phyloP scores from a whole-genome alignment of 1,140 invertebrate genomes.

The Drosophila novamexicana region DNA sequence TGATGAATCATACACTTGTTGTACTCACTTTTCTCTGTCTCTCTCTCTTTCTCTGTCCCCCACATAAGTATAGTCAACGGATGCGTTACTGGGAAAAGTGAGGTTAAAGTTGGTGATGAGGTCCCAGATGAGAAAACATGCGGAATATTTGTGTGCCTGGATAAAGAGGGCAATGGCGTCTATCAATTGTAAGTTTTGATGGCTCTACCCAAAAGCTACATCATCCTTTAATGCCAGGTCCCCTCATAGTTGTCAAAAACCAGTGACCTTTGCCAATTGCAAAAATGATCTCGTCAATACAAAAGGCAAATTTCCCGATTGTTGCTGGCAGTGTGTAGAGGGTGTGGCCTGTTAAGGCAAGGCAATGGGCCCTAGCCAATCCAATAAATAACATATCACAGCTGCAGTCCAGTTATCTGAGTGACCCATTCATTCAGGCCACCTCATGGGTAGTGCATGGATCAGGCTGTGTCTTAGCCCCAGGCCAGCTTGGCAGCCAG shows the following conservation, averaged over 20 bases:
- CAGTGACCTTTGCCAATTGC: constrained; percentile 20
- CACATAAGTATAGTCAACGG: constrained; percentile 5
- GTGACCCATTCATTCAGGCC: too few relatives aligned
- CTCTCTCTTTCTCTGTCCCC: background rate
- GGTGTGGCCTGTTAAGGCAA: background rate
- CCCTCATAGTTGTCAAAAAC: constrained; percentile 25
- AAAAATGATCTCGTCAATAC: background rate
- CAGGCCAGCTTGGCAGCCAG: too few relatives aligned
- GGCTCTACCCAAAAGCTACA: background rate
- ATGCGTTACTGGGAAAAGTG: background rate
- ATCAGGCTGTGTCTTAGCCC: too few relatives aligned
- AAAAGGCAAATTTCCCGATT: constrained; percentile 9
- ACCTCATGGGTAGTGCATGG: too few relatives aligned
- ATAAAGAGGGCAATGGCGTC: constrained; percentile 1
- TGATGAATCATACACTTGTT: background rate
- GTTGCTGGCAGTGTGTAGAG: constrained; percentile 35
- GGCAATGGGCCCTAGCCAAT: too few relatives aligned
- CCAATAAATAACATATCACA: too few relatives aligned
- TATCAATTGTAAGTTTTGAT: constrained; percentile 23
- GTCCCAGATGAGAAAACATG: constrained; percentile 11
- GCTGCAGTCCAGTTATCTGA: too few relatives aligned
- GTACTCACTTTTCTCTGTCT: background rate
- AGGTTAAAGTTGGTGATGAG: background rate
- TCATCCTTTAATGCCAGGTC: background rate
- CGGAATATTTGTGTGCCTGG: constrained; percentile 24